phyloP scores from a whole-genome alignment of 2,113 vertebrate genomes.

The Aleadryas rufinucha region DNA sequence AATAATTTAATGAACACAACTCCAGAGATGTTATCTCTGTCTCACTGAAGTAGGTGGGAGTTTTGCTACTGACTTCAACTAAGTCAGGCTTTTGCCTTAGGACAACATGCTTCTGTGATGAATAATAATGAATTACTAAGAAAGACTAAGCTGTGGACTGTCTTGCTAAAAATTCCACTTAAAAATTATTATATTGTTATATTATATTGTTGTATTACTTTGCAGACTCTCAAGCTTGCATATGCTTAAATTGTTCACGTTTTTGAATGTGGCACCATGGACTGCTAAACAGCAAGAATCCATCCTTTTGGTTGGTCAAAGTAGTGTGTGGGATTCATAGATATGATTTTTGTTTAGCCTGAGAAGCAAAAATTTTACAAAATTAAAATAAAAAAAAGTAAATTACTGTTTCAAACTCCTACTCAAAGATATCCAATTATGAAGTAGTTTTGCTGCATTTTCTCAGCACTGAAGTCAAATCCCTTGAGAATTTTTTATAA shows the following conservation, averaged over 20 bases:
- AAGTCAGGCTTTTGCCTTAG: conserved; percentile 18
- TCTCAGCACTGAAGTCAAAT: conserved; percentile 6
- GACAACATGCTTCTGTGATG: background rate
- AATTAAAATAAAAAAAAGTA: background rate
- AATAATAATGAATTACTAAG: conserved; percentile 3
- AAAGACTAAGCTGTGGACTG: background rate
- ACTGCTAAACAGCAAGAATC: background rate
- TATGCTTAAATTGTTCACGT: background rate
- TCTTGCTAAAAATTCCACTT: background rate
- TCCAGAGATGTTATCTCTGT: background rate
- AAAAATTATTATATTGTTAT: background rate
- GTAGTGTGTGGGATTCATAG: background rate
- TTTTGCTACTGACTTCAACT: background rate
- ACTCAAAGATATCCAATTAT: conserved; percentile 48
- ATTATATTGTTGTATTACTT: background rate
- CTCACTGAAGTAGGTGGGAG: background rate
- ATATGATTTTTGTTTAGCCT: conserved; percentile 5
- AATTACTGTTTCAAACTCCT: conserved; percentile 47
- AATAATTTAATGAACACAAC: background rate
- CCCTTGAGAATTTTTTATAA: conserved; percentile 1
- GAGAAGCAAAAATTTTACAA: conserved; percentile 28
- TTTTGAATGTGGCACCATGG: background rate
- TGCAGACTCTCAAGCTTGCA: background rate
- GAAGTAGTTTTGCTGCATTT: conserved; percentile 44
- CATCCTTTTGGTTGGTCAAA: background rate